These are phyloP conservation scores for Pocillopora grandis DNA, from an alignment of 92 coral and sea anemone species.

Conservation along the genomic window DNA sequence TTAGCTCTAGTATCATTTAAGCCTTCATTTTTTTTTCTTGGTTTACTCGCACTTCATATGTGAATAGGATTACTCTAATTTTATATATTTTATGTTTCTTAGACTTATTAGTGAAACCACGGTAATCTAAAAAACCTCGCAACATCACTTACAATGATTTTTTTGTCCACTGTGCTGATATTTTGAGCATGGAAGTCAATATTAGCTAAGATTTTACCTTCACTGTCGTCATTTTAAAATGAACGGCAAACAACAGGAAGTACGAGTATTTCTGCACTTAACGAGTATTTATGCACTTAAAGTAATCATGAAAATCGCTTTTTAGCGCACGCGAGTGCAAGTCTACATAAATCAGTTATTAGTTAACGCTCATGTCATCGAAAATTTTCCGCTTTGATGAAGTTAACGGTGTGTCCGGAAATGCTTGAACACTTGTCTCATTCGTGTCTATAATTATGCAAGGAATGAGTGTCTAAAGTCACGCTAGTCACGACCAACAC, in stretches of 20 bases:
- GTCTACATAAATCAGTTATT: neutral
- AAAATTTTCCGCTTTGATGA: neutral
- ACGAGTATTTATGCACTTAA: too few species aligned
- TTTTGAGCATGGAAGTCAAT: neutral
- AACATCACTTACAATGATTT: too few species aligned
- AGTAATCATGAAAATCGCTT: neutral
- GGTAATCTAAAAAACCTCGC: too few species aligned
- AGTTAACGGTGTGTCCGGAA: conserved; percentile 35
- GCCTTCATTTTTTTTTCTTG: too few species aligned
- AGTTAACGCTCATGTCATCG: neutral
- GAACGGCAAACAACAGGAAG: neutral
- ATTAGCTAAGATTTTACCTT: neutral
- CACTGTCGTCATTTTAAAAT: neutral
- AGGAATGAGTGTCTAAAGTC: conserved; percentile 9
- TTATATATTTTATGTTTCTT: too few species aligned
- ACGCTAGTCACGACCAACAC: neutral
- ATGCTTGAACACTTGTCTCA: conserved; percentile 5
- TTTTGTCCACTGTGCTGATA: too few species aligned
- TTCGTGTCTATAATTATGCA: neutral
- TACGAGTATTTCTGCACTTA: too few species aligned
- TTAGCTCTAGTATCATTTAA: too few species aligned
- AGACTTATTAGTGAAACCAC: too few species aligned
- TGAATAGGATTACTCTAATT: too few species aligned
- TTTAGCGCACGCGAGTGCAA: neutral
- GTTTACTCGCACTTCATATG: too few species aligned